Evolutionary conservation across 1,140 invertebrate species (phyloP), one percentile per base, ranked within the genome.

Genomic region (Mya arenaria): DNA sequence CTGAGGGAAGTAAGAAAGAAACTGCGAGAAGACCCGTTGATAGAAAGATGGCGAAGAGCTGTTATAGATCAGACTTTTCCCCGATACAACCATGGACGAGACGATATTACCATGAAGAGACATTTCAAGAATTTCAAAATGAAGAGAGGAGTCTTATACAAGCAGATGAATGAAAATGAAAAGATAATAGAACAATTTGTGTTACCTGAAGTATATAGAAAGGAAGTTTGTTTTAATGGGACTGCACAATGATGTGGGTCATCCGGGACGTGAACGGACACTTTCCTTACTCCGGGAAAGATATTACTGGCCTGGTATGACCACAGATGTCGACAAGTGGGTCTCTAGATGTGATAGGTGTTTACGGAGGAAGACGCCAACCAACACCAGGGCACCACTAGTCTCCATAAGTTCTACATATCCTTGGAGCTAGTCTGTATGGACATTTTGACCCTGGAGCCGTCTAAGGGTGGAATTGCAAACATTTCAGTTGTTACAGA

Each of bases 211-310:
- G 44, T 15, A 37, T 73, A 62, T 23, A 71, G 75, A 58, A 10
- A 36, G 25, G 34, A 36, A n/a, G n/a, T n/a, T n/a, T 19, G 63
- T 63, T 17, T 62, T 79, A 19, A 36, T 71, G 25, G 52, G 63
- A 4, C 37, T 83, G 17, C 62, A 78, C 77, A 28, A 62, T 55
- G 41, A 75, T 52, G 39, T 82, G 15, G 80, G 69, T 25, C 80
- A 82, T 32, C 62, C 44, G 4, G 63, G 74, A 13, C n/a, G 48
- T 56, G 62, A 55, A 0, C 34, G 75, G 36, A 58, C 44, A 3
- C 5, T 79, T 62, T 10, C 19, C 17, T 23, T 68, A n/a, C 15
- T 80, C 2, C n/a, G 52, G 6, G 37, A 56, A 60, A 37, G n/a
- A n/a, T n/a, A n/a, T n/a, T n/a, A n/a, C 34, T 71, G 39, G 66